Conservation (phyloP, 2,797 vertebrate species). For the Botia kubotai region DNA sequence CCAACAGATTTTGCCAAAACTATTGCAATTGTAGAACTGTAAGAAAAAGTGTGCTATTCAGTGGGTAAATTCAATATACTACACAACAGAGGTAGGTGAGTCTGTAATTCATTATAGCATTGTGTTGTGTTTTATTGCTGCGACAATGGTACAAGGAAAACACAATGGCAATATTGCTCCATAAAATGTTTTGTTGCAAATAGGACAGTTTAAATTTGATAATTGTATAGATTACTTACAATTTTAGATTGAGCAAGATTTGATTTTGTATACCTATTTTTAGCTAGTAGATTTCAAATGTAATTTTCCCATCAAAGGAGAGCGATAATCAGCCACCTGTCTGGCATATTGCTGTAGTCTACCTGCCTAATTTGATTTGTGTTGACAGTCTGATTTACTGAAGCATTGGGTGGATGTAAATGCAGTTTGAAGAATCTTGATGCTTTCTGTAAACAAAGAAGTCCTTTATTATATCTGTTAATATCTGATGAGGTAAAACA, state of each 20-base stretch:
- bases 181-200: too few relatives aligned
- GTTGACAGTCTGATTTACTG: slow-evolving; percentile 62
- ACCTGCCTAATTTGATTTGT: slow-evolving; percentile 64
- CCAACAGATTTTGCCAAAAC: not conserved
- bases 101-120: not conserved
- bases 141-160: not conserved
- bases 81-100: not conserved
- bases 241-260: not conserved
- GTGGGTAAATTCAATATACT: too few relatives aligned
- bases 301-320: slow-evolving; percentile 61
- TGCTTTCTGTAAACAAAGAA: slow-evolving; percentile 53
- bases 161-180: not conserved
- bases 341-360: slow-evolving; percentile 50
- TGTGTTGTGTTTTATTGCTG: too few relatives aligned
- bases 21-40: too few relatives aligned
- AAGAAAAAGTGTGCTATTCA: too few relatives aligned
- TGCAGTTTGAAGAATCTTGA: slow-evolving; percentile 53
- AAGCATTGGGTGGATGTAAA: slow-evolving; percentile 43
- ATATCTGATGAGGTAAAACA: slow-evolving; percentile 37
- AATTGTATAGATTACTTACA: not conserved
- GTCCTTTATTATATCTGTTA: slow-evolving; percentile 7
- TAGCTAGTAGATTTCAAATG: slow-evolving; percentile 64
- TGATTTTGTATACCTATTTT: slow-evolving; percentile 57
- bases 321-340: slow-evolving; percentile 56
- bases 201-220: not conserved